Evolutionary conservation across 2,888 invertebrate species (phyloP), one percentile per base, ranked within the genome.

Genomic region (Tridacna crocea): DNA sequence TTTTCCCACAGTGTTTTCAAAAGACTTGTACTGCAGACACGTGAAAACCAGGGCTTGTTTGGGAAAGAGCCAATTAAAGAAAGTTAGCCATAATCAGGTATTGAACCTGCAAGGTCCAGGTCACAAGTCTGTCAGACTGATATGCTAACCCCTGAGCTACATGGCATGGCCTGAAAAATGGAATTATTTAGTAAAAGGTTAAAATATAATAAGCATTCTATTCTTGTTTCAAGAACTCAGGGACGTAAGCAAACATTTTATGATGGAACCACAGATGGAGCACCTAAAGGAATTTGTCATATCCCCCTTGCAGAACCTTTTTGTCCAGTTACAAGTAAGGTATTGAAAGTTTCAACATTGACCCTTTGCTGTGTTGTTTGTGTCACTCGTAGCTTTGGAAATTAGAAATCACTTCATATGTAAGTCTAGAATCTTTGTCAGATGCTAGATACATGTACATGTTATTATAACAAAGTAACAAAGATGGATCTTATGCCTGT

Each of bases 281-380:
- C 97, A 0, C 96, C 95, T 2, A 93, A 90, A 75, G 98, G 99
- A 24, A 97, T 99, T 13, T 97, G 98, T 90, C 99, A 99, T 94
- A 95, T 99, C 85, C 98, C 98, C 0, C 97, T 99, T 97, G 96
- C 96, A 90, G 97, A 98, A 15, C 97, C 98, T 0, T 99, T 97
- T 95, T 97, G 98, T 94, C 95, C 96, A 83, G 95, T 95, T 48
- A 97, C 97, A 0, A 95, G 98, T 15, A 92, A 96, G 82, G 95
- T 95, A 89, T 83, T 55, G 55, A 55, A 55, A 55, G 55, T 15
- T 36, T 36, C n/a, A 36, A 36, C 36, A 36, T 36, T 17, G 2
- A 66, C 66, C 27, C 24, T 22, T n/a, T 63, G 19, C 1, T 22
- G 13, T 22, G 22, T 22, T 24, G 4, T 1, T 24, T 13, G 13